Base-by-base conservation (phyloP, 2,888 invertebrate species). In the Prosopocoilus inquinatus region DNA sequence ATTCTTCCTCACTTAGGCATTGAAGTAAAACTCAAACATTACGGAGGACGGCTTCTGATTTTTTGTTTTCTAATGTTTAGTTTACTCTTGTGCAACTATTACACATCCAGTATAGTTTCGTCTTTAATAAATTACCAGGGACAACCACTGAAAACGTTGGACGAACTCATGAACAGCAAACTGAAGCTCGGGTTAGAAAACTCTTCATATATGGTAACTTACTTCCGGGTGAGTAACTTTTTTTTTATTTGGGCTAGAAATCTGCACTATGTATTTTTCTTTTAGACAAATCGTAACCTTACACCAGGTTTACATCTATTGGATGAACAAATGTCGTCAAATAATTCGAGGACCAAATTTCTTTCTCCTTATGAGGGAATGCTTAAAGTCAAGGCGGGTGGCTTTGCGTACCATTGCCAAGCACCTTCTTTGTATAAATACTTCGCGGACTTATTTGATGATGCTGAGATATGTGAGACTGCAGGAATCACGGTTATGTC, bases 81-180 rank as follows among this genome's bases (percentile, higher is more conserved):
- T 7, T 63, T 82, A 1, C 68, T 84, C 9, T 72, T 82, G 2
- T 83, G 81, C 70, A 83, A 83, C 67, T 83, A 82, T 70, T 84
- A 83, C 69, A 83, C 83, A 0, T 83, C 83, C 45, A 83, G 83
- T 57, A 81, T 84, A 9, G 82, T 84, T 3, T 82, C 83, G 47
- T 82, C 82, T 70, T 70, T 83, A 3, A 72, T 84, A 33, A 82
- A 77, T 46, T 80, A 78, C 1, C 79, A 80, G 1, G 80, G 82
- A 0, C 76, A 78, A 2, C 77, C 80, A 39, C 78, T 83, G 53
- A 79, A 76, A 67, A 79, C 80, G 1, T 67, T 83, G 35, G 66
- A 74, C 52, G 82, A 82, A 63, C 73, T 83, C 3, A 67, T 80
- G 5, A 76, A 80, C 1, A 83, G 83, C 61, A 75, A 79, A 0